Evolutionary conservation across 2,888 invertebrate genomes (phyloP).

Genomic region (Aphidius colemani): DNA sequence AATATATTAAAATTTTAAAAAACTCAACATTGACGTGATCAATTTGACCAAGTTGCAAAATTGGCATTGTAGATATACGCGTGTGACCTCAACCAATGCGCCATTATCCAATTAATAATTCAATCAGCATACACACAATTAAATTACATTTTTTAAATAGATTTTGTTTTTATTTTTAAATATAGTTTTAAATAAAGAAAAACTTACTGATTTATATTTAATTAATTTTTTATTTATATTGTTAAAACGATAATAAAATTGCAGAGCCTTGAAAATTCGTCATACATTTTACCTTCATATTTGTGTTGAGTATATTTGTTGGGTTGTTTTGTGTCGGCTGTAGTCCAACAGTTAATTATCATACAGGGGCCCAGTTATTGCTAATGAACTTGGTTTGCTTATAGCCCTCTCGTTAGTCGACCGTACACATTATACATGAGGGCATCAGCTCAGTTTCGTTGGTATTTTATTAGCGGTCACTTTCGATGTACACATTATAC

Average conservation of each 20-base stretch:
- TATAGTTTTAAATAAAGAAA: background rate
- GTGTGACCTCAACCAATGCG: constrained; percentile 48
- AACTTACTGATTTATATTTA: background rate
- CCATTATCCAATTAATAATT: constrained; percentile 59
- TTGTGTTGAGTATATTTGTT: no score
- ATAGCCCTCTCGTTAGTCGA: constrained; percentile 34
- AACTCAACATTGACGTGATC: constrained; percentile 16
- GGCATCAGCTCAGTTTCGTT: constrained; percentile 2
- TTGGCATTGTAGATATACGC: constrained; percentile 30
- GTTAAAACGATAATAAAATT: no score
- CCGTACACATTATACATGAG: constrained; percentile 24
- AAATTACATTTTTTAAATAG: constrained; percentile 48
- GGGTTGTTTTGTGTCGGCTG: no score
- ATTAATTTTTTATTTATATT: no score
- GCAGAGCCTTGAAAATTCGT: no score
- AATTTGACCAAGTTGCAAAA: constrained; percentile 10
- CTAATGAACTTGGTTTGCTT: constrained; percentile 41
- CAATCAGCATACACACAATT: constrained; percentile 56
- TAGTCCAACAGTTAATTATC: constrained; percentile 42
- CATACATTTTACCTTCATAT: no score
- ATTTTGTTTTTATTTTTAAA: background rate
- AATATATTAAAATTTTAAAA: no score
- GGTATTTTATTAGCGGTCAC: no score
- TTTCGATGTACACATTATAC: background rate
- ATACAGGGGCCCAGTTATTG: constrained; percentile 39